These are phyloP conservation scores for Ericerus pela DNA, from an alignment of 1,140 invertebrate genomes.

Conservation along the genomic window DNA sequence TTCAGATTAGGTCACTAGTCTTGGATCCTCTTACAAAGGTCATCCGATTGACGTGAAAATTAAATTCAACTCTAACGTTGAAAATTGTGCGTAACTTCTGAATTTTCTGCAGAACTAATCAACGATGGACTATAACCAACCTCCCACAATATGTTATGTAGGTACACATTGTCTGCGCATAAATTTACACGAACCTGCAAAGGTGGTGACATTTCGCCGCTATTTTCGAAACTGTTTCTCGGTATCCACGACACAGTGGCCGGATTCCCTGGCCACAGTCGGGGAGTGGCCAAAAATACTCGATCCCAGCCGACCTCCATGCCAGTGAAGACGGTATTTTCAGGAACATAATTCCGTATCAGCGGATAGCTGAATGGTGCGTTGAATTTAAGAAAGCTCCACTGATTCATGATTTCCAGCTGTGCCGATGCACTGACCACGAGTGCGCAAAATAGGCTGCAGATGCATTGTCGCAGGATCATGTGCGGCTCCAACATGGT, in stretches of 20 bases:
- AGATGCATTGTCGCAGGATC: neutral
- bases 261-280: constrained; percentile 51
- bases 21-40: too few relatives aligned
- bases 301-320: constrained; percentile 50
- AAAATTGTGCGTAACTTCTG: too few relatives aligned
- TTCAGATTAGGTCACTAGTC: too few relatives aligned
- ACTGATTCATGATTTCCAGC: constrained; percentile 54
- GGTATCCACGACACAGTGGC: constrained; percentile 53
- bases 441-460: neutral
- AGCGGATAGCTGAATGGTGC: constrained; percentile 39
- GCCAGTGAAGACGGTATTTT: constrained; percentile 41
- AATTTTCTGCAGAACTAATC: too few relatives aligned
- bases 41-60: too few relatives aligned
- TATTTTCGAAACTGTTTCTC: constrained; percentile 30
- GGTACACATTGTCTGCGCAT: too few relatives aligned
- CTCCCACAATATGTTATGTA: too few relatives aligned
- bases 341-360: constrained; percentile 21
- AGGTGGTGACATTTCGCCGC: constrained; percentile 40
- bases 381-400: constrained; percentile 51
- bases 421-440: constrained; percentile 11
- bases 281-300: constrained; percentile 54
- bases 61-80: too few relatives aligned
- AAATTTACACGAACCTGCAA: constrained; percentile 42
- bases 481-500: too few relatives aligned
- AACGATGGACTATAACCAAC: too few relatives aligned